These are phyloP conservation scores for Pachyuromys duprasi DNA, from an alignment of 2,797 vertebrate genomes.

Conservation along the genomic window DNA sequence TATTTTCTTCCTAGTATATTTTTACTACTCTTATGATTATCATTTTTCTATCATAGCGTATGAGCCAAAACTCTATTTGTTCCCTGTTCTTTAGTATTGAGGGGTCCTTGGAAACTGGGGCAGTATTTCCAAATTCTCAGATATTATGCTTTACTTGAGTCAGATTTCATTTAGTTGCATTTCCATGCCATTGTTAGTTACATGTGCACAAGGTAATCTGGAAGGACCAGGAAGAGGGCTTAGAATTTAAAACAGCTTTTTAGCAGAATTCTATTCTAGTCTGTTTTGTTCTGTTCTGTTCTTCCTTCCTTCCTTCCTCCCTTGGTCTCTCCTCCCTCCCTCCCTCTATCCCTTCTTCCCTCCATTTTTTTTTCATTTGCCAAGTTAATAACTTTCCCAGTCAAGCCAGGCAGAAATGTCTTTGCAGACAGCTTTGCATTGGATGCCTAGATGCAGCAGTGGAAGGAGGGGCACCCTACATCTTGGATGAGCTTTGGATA, in stretches of 20 bases:
- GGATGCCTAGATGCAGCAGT: background rate
- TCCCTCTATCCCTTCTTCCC: no score
- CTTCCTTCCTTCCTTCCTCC: no score
- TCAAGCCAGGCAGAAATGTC: background rate
- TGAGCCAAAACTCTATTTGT: background rate
- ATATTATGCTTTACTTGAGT: background rate
- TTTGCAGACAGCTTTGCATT: background rate
- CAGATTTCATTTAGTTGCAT: background rate
- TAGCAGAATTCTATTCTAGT: background rate
- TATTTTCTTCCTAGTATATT: constrained; percentile 57
- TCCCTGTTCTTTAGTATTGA: background rate
- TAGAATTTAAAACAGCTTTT: background rate
- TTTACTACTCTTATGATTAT: constrained; percentile 63
- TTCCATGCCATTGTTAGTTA: background rate
- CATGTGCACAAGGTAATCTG: background rate
- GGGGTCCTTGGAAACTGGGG: background rate
- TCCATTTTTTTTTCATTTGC: background rate
- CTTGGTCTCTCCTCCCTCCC: no score
- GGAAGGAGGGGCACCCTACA: background rate
- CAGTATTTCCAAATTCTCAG: background rate
- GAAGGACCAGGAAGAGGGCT: background rate
- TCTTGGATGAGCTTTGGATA: constrained; percentile 33
- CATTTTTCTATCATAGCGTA: background rate
- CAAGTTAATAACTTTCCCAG: background rate
- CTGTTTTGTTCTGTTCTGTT: no score